These are phyloP conservation scores for Crambe crambe DNA, from an alignment of 37 sponge, comb jelly and placozoan genomes.

Conservation along the genomic window DNA sequence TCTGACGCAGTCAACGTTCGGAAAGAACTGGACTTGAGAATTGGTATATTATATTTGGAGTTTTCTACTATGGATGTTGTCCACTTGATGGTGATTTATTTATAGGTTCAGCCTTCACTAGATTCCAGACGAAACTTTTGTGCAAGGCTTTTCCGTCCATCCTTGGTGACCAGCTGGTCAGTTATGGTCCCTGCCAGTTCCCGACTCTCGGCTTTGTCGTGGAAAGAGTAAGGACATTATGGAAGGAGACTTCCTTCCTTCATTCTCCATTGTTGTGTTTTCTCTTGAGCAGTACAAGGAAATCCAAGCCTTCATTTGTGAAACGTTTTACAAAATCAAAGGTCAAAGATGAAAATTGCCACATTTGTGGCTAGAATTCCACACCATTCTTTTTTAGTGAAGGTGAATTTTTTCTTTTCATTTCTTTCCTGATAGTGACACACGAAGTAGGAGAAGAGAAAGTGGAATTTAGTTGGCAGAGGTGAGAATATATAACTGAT, in stretches of 20 bases:
- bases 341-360: no score
- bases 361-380: background rate
- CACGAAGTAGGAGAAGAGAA: conserved; percentile 48
- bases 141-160: conserved; percentile 69
- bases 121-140: conserved; percentile 94
- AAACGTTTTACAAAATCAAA: conserved; percentile 94
- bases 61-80: background rate
- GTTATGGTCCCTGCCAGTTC: conserved; percentile 99
- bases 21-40: conserved; percentile 93
- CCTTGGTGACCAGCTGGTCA: conserved; percentile 83
- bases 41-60: conserved; percentile 53
- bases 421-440: conserved; percentile 36
- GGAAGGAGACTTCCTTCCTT: background rate
- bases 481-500: conserved; percentile 33
- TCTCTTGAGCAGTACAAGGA: conserved; percentile 75
- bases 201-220: conserved; percentile 99
- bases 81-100: no score
- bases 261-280: background rate
- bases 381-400: background rate
- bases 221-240: conserved; percentile 73
- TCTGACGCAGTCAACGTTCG: conserved; percentile 91
- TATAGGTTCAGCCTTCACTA: conserved; percentile 93
- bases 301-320: conserved; percentile 86
- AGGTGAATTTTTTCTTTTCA: background rate
- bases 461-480: conserved; percentile 88